Percentiles rank a stretch among this genome's conserved stretches.
These are phyloP conservation scores for Pseudobourletiella spinata DNA, from an alignment of 1,140 invertebrate genomes.

Conservation along the genomic window DNA sequence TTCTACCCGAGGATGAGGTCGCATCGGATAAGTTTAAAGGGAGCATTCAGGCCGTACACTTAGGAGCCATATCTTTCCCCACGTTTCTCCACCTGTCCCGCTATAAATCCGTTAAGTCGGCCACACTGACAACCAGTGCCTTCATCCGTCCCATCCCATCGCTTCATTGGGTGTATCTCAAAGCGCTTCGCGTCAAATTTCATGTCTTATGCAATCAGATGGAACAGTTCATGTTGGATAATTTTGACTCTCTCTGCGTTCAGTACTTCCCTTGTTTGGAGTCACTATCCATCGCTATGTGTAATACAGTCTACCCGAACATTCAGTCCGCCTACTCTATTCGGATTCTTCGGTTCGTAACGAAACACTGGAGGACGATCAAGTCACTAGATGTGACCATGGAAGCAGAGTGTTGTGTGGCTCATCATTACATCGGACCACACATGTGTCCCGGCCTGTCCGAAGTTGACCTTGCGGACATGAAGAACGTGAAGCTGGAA, in stretches of 20 bases:
- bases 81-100: background rate
- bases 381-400: background rate
- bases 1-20: background rate
- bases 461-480: constrained; percentile 1
- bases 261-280: constrained; percentile 8
- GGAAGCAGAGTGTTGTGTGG: constrained; percentile 12
- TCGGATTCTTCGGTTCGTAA: constrained; percentile 2
- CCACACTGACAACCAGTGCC: background rate
- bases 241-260: constrained; percentile 14
- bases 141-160: constrained; percentile 10
- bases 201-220: background rate
- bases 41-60: background rate
- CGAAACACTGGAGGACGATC: constrained; percentile 9
- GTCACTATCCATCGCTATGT: background rate
- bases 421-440: constrained; percentile 2
- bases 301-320: constrained; percentile 11
- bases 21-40: background rate
- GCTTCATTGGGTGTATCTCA: constrained; percentile 13
- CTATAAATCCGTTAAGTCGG: background rate
- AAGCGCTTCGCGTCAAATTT: constrained; percentile 7
- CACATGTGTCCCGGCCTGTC: constrained; percentile 1
- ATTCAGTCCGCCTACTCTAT: constrained; percentile 12
- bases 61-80: background rate
- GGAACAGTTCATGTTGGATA: constrained; percentile 14
- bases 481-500: constrained; percentile 2